These are phyloP conservation scores for Fragariocoptes setiger DNA, from an alignment of 1,140 invertebrate genomes.

Conservation along the genomic window DNA sequence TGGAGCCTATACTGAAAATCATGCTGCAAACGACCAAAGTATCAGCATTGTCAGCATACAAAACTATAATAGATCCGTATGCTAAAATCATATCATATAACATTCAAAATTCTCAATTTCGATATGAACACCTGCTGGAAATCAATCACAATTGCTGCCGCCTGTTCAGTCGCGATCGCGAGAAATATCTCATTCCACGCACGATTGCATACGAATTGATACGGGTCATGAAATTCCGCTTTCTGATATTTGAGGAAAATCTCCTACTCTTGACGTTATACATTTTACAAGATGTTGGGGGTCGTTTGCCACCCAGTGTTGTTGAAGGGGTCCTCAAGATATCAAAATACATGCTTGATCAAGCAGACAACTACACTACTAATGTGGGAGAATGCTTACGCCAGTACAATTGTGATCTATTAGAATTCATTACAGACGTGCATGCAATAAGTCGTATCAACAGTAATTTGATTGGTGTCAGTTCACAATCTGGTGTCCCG, in stretches of 20 bases:
- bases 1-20: slow-evolving; percentile 41
- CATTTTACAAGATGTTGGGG: slow-evolving; percentile 36
- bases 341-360: slow-evolving; percentile 1
- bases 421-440: slow-evolving; percentile 82
- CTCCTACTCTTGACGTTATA: slow-evolving; percentile 57
- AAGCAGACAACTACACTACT: slow-evolving; percentile 23
- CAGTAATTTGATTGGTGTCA: slow-evolving; percentile 21
- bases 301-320: slow-evolving; percentile 30
- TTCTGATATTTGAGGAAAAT: slow-evolving; percentile 66
- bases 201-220: slow-evolving; percentile 71
- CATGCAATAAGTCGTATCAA: slow-evolving; percentile 88
- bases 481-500: not conserved
- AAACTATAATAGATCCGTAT: slow-evolving; percentile 60
- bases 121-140: slow-evolving; percentile 51
- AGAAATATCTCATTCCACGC: slow-evolving; percentile 60
- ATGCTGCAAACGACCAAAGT: slow-evolving; percentile 44
- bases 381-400: slow-evolving; percentile 69
- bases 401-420: slow-evolving; percentile 58
- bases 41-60: slow-evolving; percentile 14
- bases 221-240: slow-evolving; percentile 79
- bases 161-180: slow-evolving; percentile 33
- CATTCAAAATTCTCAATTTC: slow-evolving; percentile 53
- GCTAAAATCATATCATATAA: slow-evolving; percentile 66
- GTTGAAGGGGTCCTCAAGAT: slow-evolving; percentile 18
- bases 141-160: slow-evolving; percentile 59